Percentiles rank a stretch among this genome's conserved stretches.
Evolutionary conservation across 2,797 vertebrate genomes (phyloP).

Genomic region (Pitangus sulphuratus): DNA sequence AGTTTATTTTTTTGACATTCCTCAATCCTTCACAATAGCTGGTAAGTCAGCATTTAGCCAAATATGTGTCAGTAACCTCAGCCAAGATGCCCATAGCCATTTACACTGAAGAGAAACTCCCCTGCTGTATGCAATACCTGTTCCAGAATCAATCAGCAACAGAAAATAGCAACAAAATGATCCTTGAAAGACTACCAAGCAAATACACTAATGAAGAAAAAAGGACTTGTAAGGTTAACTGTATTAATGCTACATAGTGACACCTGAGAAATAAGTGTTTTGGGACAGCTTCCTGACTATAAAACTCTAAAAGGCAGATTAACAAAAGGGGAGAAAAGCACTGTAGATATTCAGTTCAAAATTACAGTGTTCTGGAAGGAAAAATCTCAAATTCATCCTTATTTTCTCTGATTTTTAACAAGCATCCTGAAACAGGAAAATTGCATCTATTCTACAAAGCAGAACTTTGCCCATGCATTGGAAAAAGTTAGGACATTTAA

Average conservation of each 20-base stretch:
- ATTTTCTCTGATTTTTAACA: background rate
- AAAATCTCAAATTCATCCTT: background rate
- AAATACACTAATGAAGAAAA: background rate
- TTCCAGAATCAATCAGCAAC: constrained; percentile 29
- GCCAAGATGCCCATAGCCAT: constrained; percentile 23
- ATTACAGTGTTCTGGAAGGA: background rate
- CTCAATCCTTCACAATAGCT: background rate
- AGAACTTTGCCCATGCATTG: background rate
- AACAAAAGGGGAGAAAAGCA: fast-evolving
- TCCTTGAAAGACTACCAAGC: constrained; percentile 10
- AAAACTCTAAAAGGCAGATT: background rate
- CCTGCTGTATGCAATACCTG: background rate
- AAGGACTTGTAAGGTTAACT: constrained; percentile 1
- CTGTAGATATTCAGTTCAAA: background rate
- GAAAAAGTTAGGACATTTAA: background rate
- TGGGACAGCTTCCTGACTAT: background rate
- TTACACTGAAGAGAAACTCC: constrained; percentile 2
- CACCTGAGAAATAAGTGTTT: background rate
- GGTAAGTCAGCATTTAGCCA: background rate
- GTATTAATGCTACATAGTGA: background rate
- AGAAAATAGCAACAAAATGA: constrained; percentile 23
- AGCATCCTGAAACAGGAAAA: background rate
- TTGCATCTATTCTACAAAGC: background rate
- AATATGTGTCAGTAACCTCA: constrained; percentile 7
- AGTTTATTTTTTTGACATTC: background rate